Conservation (phyloP, 2,888 invertebrate species). For the Muscina levida region DNA sequence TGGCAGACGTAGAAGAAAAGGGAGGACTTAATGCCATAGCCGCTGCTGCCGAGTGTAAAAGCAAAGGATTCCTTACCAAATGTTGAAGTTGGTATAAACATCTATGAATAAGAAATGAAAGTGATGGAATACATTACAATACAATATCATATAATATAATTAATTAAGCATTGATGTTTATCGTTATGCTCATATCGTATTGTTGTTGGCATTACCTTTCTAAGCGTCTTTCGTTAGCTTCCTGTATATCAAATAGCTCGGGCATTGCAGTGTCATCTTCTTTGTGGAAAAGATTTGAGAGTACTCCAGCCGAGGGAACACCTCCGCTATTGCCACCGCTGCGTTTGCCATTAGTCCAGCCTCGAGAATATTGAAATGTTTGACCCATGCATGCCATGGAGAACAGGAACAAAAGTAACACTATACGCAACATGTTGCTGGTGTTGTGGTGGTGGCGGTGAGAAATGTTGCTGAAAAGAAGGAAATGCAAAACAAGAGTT, state of each 20-base stretch:
- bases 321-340: constrained; percentile 50
- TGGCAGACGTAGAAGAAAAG: neutral
- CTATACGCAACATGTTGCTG: constrained; percentile 71
- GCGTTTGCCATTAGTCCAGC: constrained; percentile 88
- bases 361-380: constrained; percentile 89
- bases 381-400: constrained; percentile 81
- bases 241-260: constrained; percentile 74
- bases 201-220: no score
- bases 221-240: constrained; percentile 72
- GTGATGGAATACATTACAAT: neutral
- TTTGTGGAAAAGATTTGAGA: constrained; percentile 60
- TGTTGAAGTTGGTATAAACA: constrained; percentile 76
- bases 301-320: neutral
- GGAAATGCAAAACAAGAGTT: neutral
- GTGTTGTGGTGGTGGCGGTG: neutral
- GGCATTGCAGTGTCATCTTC: constrained; percentile 70
- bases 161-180: constrained; percentile 30
- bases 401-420: constrained; percentile 71
- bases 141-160: neutral
- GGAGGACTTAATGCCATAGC: constrained; percentile 65
- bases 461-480: constrained; percentile 2
- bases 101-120: constrained; percentile 66
- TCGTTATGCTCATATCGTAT: neutral
- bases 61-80: constrained; percentile 72
- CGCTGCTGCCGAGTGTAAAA: constrained; percentile 68